Evolutionary conservation across 2,797 vertebrate genomes (phyloP).

Genomic region (Sebastes trivittatus): DNA sequence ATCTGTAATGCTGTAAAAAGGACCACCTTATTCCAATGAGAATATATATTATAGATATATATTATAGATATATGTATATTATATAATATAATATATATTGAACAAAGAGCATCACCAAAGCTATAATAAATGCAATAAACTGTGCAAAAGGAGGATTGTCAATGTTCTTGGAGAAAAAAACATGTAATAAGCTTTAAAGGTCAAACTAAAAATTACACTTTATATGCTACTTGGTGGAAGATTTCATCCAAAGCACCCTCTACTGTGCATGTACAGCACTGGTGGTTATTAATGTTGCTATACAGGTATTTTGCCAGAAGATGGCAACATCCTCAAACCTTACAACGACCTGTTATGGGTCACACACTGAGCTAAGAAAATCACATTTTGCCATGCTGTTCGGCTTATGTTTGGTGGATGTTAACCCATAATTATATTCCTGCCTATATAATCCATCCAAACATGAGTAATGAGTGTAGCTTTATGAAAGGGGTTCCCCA

Average conservation of each 20-base stretch:
- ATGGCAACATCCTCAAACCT: conserved; percentile 52
- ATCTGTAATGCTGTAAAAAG: neutral
- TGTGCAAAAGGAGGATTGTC: neutral
- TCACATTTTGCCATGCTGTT: neutral
- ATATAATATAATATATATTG: neutral
- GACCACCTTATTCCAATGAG: neutral
- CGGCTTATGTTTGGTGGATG: neutral
- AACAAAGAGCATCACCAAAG: neutral
- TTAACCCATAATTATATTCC: conserved; percentile 14
- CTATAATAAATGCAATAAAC: neutral
- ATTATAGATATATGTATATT: no score
- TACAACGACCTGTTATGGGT: neutral
- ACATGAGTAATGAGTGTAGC: conserved; percentile 7
- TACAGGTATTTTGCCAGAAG: conserved; percentile 36
- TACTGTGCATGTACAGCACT: neutral
- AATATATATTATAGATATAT: no score
- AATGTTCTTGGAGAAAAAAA: neutral
- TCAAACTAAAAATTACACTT: neutral
- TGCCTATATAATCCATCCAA: conserved; percentile 7
- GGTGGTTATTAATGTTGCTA: neutral
- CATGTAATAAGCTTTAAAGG: no score
- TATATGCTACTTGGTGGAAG: neutral
- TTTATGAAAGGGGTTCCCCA: neutral
- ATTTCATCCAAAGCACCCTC: neutral
- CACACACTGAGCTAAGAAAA: neutral